Base-by-base conservation (phyloP, 2,113 vertebrate genomes). In the Trachemys scripta region DNA sequence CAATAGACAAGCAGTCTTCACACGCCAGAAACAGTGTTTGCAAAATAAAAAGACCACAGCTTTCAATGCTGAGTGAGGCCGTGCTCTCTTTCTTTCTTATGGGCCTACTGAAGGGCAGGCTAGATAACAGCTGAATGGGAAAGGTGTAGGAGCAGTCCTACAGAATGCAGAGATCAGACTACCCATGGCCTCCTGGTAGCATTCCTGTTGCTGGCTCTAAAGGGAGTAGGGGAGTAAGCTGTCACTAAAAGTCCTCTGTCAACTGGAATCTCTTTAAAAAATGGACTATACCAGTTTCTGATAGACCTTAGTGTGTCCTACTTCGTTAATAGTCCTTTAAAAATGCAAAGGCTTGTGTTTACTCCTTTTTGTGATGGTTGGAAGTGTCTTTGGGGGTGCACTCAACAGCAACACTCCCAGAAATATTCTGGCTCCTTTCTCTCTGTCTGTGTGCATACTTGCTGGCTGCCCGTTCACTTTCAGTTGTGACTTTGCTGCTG, bases 231-330 rank as follows among this genome's bases (percentile, higher is more conserved):
- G 51, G 13, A 42, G 19, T 10, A 16, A 65, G 10, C 59, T 6
- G 22, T 72, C 38, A 69, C 25, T 19, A 42, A 11, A 72, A 19
- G 69, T 31, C 35, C 29, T 62, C 59, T 31, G 7, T 62, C 59
- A 35, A 16, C 59, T 35, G 59, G 59, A 35, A 31, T 29, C 13
- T 31, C 12, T 62, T 35, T 3, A 62, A 62, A 62, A 62, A 62
- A 17, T 62, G 59, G 59, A 62, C 59, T 62, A 13, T 35, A 31
- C 94, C 19, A 1, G 51, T 1, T 12, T 76, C 85, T 56, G 53
- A 24, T 0, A 1, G 78, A 53, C 19, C 0, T 80, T 4, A 0
- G 0, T 0, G 19, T 0, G 0, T 38, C 62, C 27, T 75, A 27
- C 2, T 20, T 54, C 76, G 25, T 75, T 42, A 38, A 38, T 24